Conservation (phyloP, 2,888 invertebrate genomes). For the Malthinus seriepunctatus region DNA sequence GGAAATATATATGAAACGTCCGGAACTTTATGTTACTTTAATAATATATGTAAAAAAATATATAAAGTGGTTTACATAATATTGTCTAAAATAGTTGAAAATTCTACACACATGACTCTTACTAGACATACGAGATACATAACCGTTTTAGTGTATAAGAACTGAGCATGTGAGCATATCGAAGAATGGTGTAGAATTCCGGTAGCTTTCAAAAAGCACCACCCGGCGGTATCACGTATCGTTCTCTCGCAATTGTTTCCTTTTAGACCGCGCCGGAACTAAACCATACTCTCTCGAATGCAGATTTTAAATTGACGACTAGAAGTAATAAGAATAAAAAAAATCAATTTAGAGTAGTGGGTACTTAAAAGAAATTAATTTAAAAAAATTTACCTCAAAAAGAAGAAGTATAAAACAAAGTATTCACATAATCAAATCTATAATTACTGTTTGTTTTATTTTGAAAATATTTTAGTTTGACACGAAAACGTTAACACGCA, state of each 20-base stretch:
- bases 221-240: slow-evolving; percentile 35
- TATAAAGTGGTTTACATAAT: slow-evolving; percentile 6
- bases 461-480: slow-evolving; percentile 21
- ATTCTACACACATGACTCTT: slow-evolving; percentile 17
- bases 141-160: slow-evolving; percentile 21
- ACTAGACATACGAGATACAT: slow-evolving; percentile 20
- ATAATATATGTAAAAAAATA: slow-evolving; percentile 2
- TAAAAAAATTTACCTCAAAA: not conserved
- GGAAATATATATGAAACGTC: not conserved
- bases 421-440: slow-evolving; percentile 19
- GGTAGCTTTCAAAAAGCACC: slow-evolving; percentile 29
- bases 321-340: not conserved
- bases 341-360: not conserved
- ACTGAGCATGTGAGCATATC: slow-evolving; percentile 10
- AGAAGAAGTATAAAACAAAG: slow-evolving; percentile 9
- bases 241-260: slow-evolving; percentile 35
- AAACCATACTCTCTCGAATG: slow-evolving; percentile 34
- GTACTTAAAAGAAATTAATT: not conserved
- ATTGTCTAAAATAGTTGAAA: slow-evolving; percentile 12
- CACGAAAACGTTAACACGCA: slow-evolving; percentile 24
- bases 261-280: slow-evolving; percentile 32
- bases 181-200: slow-evolving; percentile 29
- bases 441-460: slow-evolving; percentile 30
- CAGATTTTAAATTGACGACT: slow-evolving; percentile 33
- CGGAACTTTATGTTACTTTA: slow-evolving; percentile 1